Conservation (phyloP, 2,797 vertebrate species). For the Pangasius krempfi region DNA sequence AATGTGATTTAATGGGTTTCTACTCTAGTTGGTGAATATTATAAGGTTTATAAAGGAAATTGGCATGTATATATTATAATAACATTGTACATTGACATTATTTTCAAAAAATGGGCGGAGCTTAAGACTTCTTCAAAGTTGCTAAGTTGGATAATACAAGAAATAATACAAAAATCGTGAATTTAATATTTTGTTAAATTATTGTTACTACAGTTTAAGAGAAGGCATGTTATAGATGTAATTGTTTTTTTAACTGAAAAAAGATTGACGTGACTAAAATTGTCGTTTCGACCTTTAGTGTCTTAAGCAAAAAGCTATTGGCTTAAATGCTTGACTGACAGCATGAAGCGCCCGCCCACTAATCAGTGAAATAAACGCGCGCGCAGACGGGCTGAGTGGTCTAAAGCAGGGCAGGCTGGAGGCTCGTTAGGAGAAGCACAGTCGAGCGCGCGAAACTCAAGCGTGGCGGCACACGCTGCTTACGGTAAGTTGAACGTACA, state of each 20-base stretch:
- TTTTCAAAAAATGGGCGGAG: not conserved
- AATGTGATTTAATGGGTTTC: not conserved
- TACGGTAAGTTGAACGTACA: not conserved
- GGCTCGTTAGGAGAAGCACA: not conserved
- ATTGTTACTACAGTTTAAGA: not conserved
- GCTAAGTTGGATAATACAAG: not conserved
- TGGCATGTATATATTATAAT: not conserved
- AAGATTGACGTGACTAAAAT: not conserved
- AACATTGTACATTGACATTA: not conserved
- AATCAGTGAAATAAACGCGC: not conserved
- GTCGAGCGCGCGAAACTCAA: not conserved
- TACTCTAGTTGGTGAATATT: not conserved
- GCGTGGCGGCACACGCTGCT: not conserved
- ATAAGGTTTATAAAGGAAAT: not conserved
- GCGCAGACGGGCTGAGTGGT: not conserved
- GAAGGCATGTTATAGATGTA: too few relatives aligned
- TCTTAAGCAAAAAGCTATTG: not conserved
- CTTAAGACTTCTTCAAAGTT: not conserved
- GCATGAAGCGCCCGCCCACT: not conserved
- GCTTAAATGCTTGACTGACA: constrained; percentile 12
- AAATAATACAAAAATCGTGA: not conserved
- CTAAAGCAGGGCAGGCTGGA: constrained; percentile 6
- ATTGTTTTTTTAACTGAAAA: not conserved
- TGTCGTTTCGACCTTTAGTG: not conserved
- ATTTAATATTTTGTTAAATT: not conserved